Evolutionary conservation across 2,797 vertebrate genomes (phyloP), one percentile per base, ranked within the genome.

Genomic region (Botia kubotai): DNA sequence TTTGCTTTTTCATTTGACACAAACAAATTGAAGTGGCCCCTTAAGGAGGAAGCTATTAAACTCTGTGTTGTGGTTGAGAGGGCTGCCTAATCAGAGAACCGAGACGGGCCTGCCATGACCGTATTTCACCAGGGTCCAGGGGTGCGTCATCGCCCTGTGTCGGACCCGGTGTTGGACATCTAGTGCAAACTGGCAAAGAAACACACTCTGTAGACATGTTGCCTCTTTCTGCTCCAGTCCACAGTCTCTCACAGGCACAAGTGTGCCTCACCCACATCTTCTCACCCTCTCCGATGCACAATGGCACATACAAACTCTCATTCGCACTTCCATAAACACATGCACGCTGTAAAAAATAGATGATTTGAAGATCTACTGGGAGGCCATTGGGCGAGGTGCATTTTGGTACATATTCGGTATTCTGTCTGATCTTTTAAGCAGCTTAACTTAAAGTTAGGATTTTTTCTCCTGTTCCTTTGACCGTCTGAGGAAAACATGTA

Each of bases 11-110:
- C 72, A 74, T 77, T 82, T 73, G 14, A 6, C 73, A 48, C 43
- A 66, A 72, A 63, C 65, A 75, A 70, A 68, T 63, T 72, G 76
- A 85, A 70, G 70, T 82, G 74, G 48, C 39, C 70, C 68, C 57
- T 78, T 82, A 69, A 66, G 39, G 23, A 63, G 19, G 46, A 69
- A 63, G 36, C 73, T 58, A 78, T 81, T 80, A 55, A 66, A 84
- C 72, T 68, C 72, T 63, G 80, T 46, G 52, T 73, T 29, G 33
- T 53, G 75, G 60, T 67, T 74, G 39, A 77, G 53, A 65, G 75
- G 63, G 65, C 77, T 82, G 71, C 67, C 70, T 75, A 71, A 79
- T 84, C 82, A 80, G 52, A 75, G 72, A 85, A 69, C 36, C 77
- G 77, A 66, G 75, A 72, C 76, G 71, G 67, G 50, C 67, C 72